These are phyloP conservation scores for Rhombomys opimus DNA, from an alignment of 2,113 vertebrate genomes.

Conservation along the genomic window DNA sequence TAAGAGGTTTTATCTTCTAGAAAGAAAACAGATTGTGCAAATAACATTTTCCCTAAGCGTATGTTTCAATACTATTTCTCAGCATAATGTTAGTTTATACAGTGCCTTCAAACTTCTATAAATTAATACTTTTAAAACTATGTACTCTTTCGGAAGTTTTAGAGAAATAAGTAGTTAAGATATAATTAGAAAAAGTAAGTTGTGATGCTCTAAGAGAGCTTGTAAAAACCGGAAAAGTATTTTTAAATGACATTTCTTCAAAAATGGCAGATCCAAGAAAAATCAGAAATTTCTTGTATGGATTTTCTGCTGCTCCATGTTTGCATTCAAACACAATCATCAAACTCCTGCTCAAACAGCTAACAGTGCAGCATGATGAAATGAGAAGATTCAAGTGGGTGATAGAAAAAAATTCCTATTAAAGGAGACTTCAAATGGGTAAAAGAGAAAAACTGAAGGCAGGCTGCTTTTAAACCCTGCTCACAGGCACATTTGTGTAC, in stretches of 20 bases:
- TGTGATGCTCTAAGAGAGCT: not conserved
- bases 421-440: not conserved
- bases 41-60: not conserved
- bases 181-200: not conserved
- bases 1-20: not conserved
- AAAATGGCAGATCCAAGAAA: not conserved
- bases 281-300: not conserved
- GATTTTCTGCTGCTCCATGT: not conserved
- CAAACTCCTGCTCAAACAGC: conserved; percentile 13
- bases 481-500: not conserved
- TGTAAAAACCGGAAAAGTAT: not conserved
- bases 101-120: conserved; percentile 15
- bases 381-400: not conserved
- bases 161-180: not conserved
- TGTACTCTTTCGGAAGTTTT: not conserved
- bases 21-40: not conserved
- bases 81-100: not conserved
- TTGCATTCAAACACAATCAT: conserved; percentile 8
- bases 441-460: not conserved
- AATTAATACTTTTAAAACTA: conserved; percentile 43
- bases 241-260: not conserved
- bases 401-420: not conserved
- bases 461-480: not conserved
- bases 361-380: not conserved
- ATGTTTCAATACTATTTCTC: not conserved